Base-by-base conservation (phyloP, 2,888 invertebrate species). In the Acrobeloides nanus region DNA sequence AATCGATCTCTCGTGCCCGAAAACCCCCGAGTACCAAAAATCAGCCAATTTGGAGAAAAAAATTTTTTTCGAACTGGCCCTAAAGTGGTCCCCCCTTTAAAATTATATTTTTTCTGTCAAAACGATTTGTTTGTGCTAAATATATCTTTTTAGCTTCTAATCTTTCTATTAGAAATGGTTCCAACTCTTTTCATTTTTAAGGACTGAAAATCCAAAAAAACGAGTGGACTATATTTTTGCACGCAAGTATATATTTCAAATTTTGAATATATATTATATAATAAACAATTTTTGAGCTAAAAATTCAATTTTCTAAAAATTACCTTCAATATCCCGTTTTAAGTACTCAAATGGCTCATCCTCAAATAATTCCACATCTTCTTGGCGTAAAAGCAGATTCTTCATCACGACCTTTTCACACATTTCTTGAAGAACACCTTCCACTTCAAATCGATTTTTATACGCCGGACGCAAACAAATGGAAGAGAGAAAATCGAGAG, bases 401-500 rank as follows among this genome's bases (percentile, higher is more conserved):
- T 95, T 93, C 66, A 97, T 89, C 66, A 97, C 87, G n/a, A 97
- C 89, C 75, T 90, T 90, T 74, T 95, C 89, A 75, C 93, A 95
- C 57, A 68, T 56, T 8, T 53, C 54, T 39, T 60, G 48, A 38
- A 70, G 48, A 8, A 70, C 69, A 17, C 61, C 63, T 23, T 66
- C 66, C 21, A 47, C 59, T 74, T 89, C 87, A 74, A 97, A 97
- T 25, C 95, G 77, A 57, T 82, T 80, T 58, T 87, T 84, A 75
- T 93, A 89, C 55, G 85, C 85, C 32, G 83, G 81, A 61, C 90
- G 83, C 73, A 90, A 89, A 0, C 92, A 93, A 6, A 97, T 89
- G 41, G 87, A 86, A 0, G 90, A 87, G 31, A 97, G 79, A 75
- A 97, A 99, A 18, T 88, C 86, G 27, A 99, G 81, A 0, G 95